Evolutionary conservation across 2,888 invertebrate genomes (phyloP).

Genomic region (Drosophila pseudotakahashii): DNA sequence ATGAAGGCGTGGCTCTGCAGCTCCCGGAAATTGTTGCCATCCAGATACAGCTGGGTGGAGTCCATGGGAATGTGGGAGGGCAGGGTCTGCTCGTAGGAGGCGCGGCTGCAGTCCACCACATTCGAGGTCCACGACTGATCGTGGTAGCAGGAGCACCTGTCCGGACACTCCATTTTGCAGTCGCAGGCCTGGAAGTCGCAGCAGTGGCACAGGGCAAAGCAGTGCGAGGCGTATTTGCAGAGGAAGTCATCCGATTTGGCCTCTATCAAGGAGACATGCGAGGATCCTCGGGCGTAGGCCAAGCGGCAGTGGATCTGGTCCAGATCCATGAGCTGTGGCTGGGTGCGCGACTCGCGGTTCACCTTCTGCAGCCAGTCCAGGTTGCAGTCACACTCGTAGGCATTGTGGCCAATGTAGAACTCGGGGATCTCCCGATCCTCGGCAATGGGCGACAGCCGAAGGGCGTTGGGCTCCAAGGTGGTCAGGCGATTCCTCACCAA

Average conservation of each 20-base stretch:
- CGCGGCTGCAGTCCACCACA: conserved; percentile 95
- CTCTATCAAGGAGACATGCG: conserved; percentile 93
- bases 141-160: conserved; percentile 96
- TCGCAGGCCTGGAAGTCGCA: conserved; percentile 99
- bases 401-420: conserved; percentile 97
- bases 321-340: conserved; percentile 94
- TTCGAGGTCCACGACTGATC: conserved; percentile 97
- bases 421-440: conserved; percentile 92
- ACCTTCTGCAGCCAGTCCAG: conserved; percentile 97
- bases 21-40: conserved; percentile 95
- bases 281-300: conserved; percentile 92
- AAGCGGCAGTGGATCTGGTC: conserved; percentile 95
- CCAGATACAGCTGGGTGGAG: conserved; percentile 96
- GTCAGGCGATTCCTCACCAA: conserved; percentile 96
- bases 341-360: conserved; percentile 92
- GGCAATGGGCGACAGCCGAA: conserved; percentile 92
- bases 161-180: conserved; percentile 98
- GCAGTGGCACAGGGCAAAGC: conserved; percentile 97
- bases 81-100: conserved; percentile 91
- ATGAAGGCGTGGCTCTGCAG: conserved; percentile 96
- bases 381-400: conserved; percentile 96
- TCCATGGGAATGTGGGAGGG: conserved; percentile 97
- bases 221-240: conserved; percentile 96
- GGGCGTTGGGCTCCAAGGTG: conserved; percentile 94
- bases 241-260: conserved; percentile 95